phyloP scores from a whole-genome alignment of 35 echinoderm and acorn worm species.

The Apostichopus parvimensis region DNA sequence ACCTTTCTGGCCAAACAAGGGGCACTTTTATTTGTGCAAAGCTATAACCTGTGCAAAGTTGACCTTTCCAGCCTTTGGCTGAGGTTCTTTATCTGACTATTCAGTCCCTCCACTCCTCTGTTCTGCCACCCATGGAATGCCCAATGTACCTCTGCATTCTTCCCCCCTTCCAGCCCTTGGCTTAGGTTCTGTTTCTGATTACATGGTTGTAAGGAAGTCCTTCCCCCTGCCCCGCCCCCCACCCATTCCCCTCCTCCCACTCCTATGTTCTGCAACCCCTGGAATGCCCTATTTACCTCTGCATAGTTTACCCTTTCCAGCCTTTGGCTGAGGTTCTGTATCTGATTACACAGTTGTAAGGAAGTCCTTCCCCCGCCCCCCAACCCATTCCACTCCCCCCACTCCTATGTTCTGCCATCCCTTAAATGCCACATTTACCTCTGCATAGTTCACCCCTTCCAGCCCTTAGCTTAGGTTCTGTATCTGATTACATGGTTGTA shows the following conservation, averaged over 20 bases:
- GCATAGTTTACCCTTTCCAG: too few species aligned
- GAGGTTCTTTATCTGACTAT: conserved; percentile 78
- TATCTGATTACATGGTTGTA: conserved; percentile 62
- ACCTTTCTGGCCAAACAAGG: too few species aligned
- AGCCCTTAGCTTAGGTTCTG: conserved; percentile 86
- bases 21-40: too few species aligned
- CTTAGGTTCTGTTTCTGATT: conserved; percentile 78
- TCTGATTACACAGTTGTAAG: conserved; percentile 60
- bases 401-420: too few species aligned
- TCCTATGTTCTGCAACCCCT: too few species aligned
- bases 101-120: not conserved
- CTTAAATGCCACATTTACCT: conserved; percentile 46
- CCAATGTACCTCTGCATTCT: too few species aligned
- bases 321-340: conserved; percentile 84
- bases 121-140: too few species aligned
- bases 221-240: not conserved
- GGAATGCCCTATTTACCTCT: conserved; percentile 54
- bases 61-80: conserved; percentile 71
- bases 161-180: conserved; percentile 82
- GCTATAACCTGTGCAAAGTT: conserved; percentile 73
- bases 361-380: conserved; percentile 1
- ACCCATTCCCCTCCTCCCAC: too few species aligned
- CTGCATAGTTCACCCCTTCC: conserved; percentile 50
- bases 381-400: too few species aligned
- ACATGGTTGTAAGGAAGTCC: conserved; percentile 38